Evolutionary conservation across 2,888 invertebrate species (phyloP).

Genomic region (Perdita meconis): DNA sequence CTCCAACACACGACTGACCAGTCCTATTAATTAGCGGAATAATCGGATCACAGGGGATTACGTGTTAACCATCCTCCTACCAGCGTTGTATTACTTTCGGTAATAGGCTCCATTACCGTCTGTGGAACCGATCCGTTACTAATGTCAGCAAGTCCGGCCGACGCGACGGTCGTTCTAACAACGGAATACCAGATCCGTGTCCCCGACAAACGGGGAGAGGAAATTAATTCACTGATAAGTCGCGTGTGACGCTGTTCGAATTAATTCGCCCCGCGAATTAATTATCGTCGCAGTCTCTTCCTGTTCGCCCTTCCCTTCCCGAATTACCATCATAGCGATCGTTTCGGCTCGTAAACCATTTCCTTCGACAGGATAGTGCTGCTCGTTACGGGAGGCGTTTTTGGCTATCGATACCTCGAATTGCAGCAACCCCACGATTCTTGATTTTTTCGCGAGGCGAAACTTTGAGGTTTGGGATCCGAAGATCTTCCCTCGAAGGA

Average conservation of each 20-base stretch:
- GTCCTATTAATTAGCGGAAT: slow-evolving; percentile 73
- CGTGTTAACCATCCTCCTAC: slow-evolving; percentile 61
- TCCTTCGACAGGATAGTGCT: background rate
- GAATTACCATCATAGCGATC: slow-evolving; percentile 2
- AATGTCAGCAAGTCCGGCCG: slow-evolving; percentile 55
- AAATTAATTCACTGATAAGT: slow-evolving; percentile 60
- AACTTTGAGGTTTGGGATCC: too few species aligned
- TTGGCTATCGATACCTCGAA: too few species aligned
- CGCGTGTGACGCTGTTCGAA: slow-evolving; percentile 51
- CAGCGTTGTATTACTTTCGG: slow-evolving; percentile 66
- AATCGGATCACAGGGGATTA: slow-evolving; percentile 70
- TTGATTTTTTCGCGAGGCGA: too few species aligned
- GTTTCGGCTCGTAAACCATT: slow-evolving; percentile 4
- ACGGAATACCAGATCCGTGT: slow-evolving; percentile 20
- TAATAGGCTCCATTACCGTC: slow-evolving; percentile 67
- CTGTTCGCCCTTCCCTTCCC: slow-evolving; percentile 17
- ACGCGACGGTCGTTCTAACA: slow-evolving; percentile 29
- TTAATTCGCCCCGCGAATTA: slow-evolving; percentile 47
- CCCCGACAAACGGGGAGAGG: slow-evolving; percentile 4
- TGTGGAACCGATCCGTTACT: slow-evolving; percentile 58
- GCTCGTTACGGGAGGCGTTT: background rate
- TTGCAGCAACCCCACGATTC: too few species aligned
- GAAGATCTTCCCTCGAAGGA: too few species aligned
- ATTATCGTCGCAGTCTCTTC: slow-evolving; percentile 37
- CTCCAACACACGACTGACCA: slow-evolving; percentile 60